Base-by-base conservation (phyloP, 2,888 invertebrate species). In the Dryadula phaetusa region DNA sequence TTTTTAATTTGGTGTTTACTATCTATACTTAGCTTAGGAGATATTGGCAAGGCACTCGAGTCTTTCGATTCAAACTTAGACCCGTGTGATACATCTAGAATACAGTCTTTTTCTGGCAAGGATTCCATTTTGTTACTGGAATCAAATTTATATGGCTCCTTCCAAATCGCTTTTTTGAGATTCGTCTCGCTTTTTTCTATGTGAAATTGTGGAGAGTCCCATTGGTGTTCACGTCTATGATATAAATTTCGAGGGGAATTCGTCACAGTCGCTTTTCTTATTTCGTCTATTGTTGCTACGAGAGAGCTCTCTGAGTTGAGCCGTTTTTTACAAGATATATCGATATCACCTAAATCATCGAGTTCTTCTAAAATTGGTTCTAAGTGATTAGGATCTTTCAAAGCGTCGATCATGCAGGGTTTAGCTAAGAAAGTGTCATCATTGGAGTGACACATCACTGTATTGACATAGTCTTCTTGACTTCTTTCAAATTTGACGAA, bases 281-380 rank as follows among this genome's bases (percentile, higher is more conserved):
- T 95, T 85, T 94, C 94, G 77, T 94, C 94, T 69, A 95, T 95
- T 2, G 94, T 95, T 12, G 94, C 94, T 7, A 95, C 94, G 7
- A 95, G 82, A 7, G 94, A 94, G 78, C 94, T 94, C 77, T 93
- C 93, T 25, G 93, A 93, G 77, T 89, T 92, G 46, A 90, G 78
- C 72, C 88, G 82, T 75, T 92, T 85, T 79, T 93, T 87, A 73
- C 78, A 85, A 28, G 84, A 80, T 34, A 79, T 77, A 66, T 90
- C 90, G 71, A 90, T 80, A 65, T 93, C 92, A n/a, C 86, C 87
- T 54, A 93, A 77, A 72, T 94, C 94, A 72, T 94, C 94, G 42
- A 93, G 83, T 76, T 94, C 94, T 80, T 94, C 94, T 71, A 92
- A 74, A 56, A 93, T 93, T 4, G 93, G 93, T 78, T 93, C 93